Conservation (phyloP, 2,113 vertebrate species). For the Raja brachyura region DNA sequence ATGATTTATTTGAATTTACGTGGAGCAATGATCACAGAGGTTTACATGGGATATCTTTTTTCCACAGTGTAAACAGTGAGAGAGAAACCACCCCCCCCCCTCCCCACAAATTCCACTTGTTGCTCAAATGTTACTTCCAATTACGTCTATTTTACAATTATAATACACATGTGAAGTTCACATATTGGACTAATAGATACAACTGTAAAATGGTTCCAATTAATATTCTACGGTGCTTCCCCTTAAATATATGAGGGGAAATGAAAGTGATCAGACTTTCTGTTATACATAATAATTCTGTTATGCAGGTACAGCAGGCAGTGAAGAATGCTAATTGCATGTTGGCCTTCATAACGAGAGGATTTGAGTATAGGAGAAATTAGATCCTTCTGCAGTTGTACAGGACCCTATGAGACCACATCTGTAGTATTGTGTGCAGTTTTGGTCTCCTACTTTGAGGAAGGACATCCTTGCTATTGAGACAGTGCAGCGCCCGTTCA, state of each 20-base stretch:
- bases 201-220: neutral
- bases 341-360: too few relatives aligned
- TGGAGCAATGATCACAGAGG: neutral
- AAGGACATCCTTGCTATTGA: too few relatives aligned
- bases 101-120: neutral
- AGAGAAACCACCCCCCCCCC: too few relatives aligned
- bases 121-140: neutral
- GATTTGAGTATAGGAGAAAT: too few relatives aligned
- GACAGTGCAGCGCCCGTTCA: too few relatives aligned
- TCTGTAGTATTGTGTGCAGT: too few relatives aligned
- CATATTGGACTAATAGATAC: neutral
- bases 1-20: neutral
- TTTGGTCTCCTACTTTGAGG: too few relatives aligned
- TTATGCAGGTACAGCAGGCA: too few relatives aligned
- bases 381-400: too few relatives aligned
- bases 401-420: too few relatives aligned
- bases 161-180: neutral
- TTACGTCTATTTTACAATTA: neutral
- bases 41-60: neutral
- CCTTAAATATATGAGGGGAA: neutral
- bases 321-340: too few relatives aligned
- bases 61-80: neutral
- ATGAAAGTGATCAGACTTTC: neutral
- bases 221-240: neutral
- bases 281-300: neutral